Evolutionary conservation across 2,797 vertebrate species (phyloP).

Genomic region (Phataginus tricuspis): DNA sequence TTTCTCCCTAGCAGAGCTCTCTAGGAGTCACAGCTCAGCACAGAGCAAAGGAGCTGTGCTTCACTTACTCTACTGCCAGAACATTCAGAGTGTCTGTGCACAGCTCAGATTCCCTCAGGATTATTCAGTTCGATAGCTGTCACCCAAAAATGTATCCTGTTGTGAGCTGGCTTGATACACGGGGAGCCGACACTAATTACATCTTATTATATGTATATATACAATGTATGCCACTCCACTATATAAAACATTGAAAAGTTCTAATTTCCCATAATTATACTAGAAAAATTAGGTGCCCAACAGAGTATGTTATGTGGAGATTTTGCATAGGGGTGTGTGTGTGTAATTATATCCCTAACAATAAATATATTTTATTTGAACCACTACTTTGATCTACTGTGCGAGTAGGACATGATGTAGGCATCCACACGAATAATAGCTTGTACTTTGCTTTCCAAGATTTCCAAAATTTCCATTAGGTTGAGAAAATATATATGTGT

Average conservation of each 20-base stretch:
- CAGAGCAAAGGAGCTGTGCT: not conserved
- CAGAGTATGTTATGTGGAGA: not conserved
- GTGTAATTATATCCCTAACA: not conserved
- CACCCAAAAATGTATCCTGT: not conserved
- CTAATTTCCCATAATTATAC: not conserved
- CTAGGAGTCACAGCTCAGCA: not conserved
- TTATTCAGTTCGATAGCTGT: not conserved
- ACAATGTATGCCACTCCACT: not conserved
- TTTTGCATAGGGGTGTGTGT: not conserved
- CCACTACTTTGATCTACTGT: not conserved
- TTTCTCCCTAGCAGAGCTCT: not conserved
- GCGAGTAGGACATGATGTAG: not conserved
- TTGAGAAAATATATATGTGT: not conserved
- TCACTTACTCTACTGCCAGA: not conserved
- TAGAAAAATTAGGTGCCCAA: not conserved
- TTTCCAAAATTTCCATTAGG: not conserved
- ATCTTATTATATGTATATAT: not conserved
- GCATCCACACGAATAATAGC: not conserved
- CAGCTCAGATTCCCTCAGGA: not conserved
- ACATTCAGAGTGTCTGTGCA: not conserved
- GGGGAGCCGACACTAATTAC: not conserved
- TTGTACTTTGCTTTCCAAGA: not conserved
- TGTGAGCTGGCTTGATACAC: not conserved
- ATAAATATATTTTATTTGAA: not conserved
- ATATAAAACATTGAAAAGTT: conserved; percentile 21